Conservation (phyloP, 2,797 vertebrate genomes). For the Megaceryle alcyon region DNA sequence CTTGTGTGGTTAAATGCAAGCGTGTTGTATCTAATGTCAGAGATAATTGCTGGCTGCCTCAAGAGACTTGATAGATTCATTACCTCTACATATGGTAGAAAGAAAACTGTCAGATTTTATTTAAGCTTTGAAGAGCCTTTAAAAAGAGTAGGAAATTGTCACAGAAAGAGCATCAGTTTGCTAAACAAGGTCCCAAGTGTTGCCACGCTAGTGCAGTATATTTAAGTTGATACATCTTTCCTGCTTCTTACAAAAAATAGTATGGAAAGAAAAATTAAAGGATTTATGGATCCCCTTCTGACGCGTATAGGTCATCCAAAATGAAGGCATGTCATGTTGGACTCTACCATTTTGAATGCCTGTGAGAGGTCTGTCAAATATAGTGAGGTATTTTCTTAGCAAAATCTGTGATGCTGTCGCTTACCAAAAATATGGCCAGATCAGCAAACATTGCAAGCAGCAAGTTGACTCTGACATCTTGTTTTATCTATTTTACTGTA, state of each 20-base stretch:
- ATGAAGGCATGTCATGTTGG: not conserved
- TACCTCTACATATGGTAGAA: constrained; percentile 52
- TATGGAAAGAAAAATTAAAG: not conserved
- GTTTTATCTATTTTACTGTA: not conserved
- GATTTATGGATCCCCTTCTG: not conserved
- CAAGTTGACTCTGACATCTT: not conserved
- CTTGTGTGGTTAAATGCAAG: constrained; percentile 44
- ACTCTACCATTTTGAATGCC: not conserved
- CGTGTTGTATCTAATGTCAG: constrained; percentile 46
- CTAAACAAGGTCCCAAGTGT: not conserved
- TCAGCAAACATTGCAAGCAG: not conserved
- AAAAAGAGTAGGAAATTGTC: constrained; percentile 16
- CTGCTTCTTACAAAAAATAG: not conserved
- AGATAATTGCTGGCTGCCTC: constrained; percentile 59
- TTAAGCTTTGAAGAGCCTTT: constrained; percentile 37
- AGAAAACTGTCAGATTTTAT: constrained; percentile 58
- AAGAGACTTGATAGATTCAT: constrained; percentile 54
- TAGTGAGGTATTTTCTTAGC: not conserved
- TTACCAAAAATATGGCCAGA: not conserved
- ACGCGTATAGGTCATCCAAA: not conserved
- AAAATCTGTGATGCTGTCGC: not conserved
- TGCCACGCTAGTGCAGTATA: not conserved
- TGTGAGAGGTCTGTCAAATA: not conserved
- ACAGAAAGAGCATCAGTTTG: constrained; percentile 50
- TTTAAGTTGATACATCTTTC: not conserved